A percentile compares a stretch with the other conserved stretches of the same genome.
These are phyloP conservation scores for Sebastes nivosus DNA, from an alignment of 2,797 vertebrate genomes.

Conservation along the genomic window DNA sequence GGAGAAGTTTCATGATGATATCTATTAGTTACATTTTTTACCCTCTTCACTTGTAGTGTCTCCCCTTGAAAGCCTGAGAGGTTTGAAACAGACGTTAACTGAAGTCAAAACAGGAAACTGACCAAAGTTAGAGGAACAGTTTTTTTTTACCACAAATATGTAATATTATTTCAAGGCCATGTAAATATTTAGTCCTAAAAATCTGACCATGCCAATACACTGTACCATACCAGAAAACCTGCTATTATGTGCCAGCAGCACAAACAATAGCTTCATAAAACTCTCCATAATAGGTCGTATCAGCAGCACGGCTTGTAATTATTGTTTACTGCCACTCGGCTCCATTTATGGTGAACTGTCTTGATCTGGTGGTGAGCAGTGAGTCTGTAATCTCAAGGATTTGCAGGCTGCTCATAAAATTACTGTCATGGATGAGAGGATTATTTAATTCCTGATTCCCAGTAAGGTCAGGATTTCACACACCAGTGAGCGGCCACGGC, in stretches of 20 bases:
- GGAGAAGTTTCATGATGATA: no score
- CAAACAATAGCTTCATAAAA: conserved; percentile 52
- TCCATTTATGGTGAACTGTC: conserved; percentile 69
- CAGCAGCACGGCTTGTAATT: conserved; percentile 58
- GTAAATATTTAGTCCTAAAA: conserved; percentile 9
- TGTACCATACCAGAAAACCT: conserved; percentile 2
- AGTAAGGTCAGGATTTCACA: conserved; percentile 66
- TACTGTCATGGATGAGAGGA: conserved; percentile 64
- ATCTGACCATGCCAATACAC: not conserved
- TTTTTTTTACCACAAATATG: not conserved
- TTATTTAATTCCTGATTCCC: conserved; percentile 58
- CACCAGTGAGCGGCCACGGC: conserved; percentile 27
- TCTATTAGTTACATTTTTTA: no score
- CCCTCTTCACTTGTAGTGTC: no score
- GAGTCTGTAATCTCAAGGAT: conserved; percentile 65
- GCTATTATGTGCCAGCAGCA: conserved; percentile 48
- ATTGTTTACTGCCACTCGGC: conserved; percentile 63
- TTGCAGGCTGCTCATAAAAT: conserved; percentile 58
- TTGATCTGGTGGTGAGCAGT: conserved; percentile 40
- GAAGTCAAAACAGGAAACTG: no score
- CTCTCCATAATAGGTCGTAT: conserved; percentile 64
- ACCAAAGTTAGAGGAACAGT: not conserved
- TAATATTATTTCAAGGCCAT: conserved; percentile 18
- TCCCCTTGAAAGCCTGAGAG: not conserved
- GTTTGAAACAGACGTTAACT: not conserved